Conservation (phyloP, 1,140 invertebrate species). For the Drosophila subobscura region DNA sequence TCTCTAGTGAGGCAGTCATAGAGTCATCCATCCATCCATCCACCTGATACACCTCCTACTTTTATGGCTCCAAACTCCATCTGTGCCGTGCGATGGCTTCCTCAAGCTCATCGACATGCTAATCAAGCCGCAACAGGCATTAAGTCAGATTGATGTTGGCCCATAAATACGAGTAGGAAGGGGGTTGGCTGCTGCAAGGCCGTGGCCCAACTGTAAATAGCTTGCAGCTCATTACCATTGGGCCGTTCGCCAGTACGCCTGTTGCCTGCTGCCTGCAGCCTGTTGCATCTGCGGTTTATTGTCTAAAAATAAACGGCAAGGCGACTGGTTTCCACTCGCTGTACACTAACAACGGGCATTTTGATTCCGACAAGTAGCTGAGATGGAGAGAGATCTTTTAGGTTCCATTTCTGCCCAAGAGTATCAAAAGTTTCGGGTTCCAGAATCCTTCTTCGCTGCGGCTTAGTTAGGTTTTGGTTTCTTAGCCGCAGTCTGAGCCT, state of each 20-base stretch:
- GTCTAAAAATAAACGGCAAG: conserved; percentile 72
- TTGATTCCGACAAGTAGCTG: too few species aligned
- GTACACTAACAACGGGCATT: too few species aligned
- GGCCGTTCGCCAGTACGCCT: conserved; percentile 39
- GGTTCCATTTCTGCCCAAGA: too few species aligned
- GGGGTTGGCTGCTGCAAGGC: conserved; percentile 49
- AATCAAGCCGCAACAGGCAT: conserved; percentile 65
- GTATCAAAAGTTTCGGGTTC: too few species aligned
- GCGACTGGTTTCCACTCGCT: conserved; percentile 14
- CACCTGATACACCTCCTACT: conserved; percentile 8
- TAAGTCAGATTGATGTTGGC: conserved; percentile 73
- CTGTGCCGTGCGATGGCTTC: conserved; percentile 15
- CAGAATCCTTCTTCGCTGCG: not conserved
- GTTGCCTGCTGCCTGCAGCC: conserved; percentile 17
- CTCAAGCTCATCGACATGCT: conserved; percentile 53
- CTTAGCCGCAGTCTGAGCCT: conserved; percentile 4
- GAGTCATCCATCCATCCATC: not conserved
- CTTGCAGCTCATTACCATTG: conserved; percentile 79
- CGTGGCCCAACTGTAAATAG: conserved; percentile 72
- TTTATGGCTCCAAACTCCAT: not conserved
- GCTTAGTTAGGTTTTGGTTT: conserved; percentile 30
- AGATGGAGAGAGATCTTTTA: too few species aligned
- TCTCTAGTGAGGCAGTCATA: not conserved
- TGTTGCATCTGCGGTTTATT: conserved; percentile 68
- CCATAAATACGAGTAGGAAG: conserved; percentile 55